Conservation (phyloP, 2,113 vertebrate species). For the Sapajus apella region DNA sequence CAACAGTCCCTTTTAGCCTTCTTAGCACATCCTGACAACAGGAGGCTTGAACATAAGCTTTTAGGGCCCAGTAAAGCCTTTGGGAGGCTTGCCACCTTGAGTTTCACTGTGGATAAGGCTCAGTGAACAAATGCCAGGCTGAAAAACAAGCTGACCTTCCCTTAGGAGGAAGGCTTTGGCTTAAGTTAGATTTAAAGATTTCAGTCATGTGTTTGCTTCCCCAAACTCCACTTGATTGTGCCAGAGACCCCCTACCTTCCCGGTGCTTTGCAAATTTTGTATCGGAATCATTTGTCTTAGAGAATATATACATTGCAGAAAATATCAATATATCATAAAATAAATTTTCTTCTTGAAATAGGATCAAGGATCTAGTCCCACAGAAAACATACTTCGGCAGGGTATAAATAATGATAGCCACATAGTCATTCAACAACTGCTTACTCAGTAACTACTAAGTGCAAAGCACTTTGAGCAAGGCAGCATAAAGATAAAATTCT, state of each 20-base stretch:
- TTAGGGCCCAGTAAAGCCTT: conserved; percentile 34
- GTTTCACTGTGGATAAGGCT: conserved; percentile 61
- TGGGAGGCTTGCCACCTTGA: conserved; percentile 52
- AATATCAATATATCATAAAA: conserved; percentile 17
- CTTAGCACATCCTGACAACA: conserved; percentile 48
- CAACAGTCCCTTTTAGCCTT: conserved; percentile 46
- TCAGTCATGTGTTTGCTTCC: conserved; percentile 56
- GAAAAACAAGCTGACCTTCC: conserved; percentile 54
- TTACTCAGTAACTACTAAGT: neutral
- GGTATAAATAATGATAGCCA: conserved; percentile 13
- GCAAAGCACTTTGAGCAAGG: conserved; percentile 45
- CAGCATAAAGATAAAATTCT: conserved; percentile 16
- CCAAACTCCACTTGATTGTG: neutral
- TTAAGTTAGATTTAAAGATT: conserved; percentile 44
- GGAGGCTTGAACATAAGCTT: conserved; percentile 58
- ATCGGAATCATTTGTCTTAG: neutral
- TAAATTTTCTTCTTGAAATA: conserved; percentile 13
- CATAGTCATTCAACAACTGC: neutral
- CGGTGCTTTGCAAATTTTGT: neutral
- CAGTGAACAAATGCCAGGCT: conserved; percentile 65
- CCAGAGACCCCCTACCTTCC: neutral
- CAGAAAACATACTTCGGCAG: neutral
- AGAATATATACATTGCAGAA: neutral
- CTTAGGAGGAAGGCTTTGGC: conserved; percentile 54
- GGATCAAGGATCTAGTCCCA: neutral